Conservation (phyloP, 1,140 invertebrate species). For the Coelopa frigida region DNA sequence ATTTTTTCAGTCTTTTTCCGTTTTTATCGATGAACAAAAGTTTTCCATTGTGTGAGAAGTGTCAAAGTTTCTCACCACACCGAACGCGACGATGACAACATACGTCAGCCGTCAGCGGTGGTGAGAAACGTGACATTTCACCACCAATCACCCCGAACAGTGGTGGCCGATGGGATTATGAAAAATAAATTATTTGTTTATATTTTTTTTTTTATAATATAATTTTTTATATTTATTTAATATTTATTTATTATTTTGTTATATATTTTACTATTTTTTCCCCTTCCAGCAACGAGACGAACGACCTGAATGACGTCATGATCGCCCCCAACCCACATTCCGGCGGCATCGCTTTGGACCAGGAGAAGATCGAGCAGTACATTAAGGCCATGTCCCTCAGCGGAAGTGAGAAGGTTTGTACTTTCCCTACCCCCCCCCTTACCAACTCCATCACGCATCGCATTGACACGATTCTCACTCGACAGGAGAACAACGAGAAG, state of each 20-base stretch:
- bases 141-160: too few relatives aligned
- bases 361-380: constrained; percentile 38
- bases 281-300: constrained; percentile 24
- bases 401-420: constrained; percentile 32
- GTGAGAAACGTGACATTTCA: too few relatives aligned
- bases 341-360: constrained; percentile 24
- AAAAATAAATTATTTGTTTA: too few relatives aligned
- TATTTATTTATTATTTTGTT: not conserved
- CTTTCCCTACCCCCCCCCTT: not conserved
- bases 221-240: not conserved
- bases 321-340: constrained; percentile 32
- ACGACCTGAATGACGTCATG: constrained; percentile 30
- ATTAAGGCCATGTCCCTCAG: constrained; percentile 36
- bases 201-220: too few relatives aligned
- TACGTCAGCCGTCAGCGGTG: too few relatives aligned
- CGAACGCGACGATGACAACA: too few relatives aligned
- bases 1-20: too few relatives aligned
- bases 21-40: too few relatives aligned
- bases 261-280: constrained; percentile 1
- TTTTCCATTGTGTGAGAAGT: too few relatives aligned
- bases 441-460: not conserved
- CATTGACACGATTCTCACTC: not conserved
- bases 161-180: too few relatives aligned
- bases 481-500: constrained; percentile 31
- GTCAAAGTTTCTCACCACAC: too few relatives aligned